These are phyloP conservation scores for Alligator sinensis DNA, from an alignment of 2,113 vertebrate species.

Conservation along the genomic window DNA sequence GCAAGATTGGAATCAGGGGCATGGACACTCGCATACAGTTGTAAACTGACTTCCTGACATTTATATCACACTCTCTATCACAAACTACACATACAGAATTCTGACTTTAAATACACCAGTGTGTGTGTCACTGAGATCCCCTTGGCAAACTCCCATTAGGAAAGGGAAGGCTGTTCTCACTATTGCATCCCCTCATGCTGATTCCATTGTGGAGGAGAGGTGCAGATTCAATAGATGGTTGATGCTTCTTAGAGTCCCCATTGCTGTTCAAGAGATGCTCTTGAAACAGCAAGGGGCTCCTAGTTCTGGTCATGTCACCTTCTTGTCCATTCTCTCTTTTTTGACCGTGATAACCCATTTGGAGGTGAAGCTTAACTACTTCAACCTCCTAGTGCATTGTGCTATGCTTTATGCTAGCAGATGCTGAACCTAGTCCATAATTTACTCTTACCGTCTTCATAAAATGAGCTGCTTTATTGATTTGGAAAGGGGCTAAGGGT, in stretches of 20 bases:
- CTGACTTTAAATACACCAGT: background rate
- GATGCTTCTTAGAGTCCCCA: background rate
- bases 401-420: background rate
- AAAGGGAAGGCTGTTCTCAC: background rate
- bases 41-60: slow-evolving; percentile 1
- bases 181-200: background rate
- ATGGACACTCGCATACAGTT: background rate
- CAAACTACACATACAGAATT: background rate
- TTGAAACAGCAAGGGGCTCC: background rate
- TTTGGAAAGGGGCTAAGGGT: background rate
- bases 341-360: background rate
- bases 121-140: background rate
- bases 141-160: background rate
- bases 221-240: background rate
- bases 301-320: background rate
- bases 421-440: background rate
- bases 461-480: background rate
- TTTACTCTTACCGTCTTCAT: background rate
- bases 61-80: background rate
- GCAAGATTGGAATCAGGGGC: slow-evolving; percentile 2
- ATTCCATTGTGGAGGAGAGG: background rate
- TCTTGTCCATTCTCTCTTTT: background rate
- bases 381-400: background rate
- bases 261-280: no score
- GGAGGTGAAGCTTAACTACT: background rate